Conservation (phyloP, 2,113 vertebrate species). For the Orcinus orca region DNA sequence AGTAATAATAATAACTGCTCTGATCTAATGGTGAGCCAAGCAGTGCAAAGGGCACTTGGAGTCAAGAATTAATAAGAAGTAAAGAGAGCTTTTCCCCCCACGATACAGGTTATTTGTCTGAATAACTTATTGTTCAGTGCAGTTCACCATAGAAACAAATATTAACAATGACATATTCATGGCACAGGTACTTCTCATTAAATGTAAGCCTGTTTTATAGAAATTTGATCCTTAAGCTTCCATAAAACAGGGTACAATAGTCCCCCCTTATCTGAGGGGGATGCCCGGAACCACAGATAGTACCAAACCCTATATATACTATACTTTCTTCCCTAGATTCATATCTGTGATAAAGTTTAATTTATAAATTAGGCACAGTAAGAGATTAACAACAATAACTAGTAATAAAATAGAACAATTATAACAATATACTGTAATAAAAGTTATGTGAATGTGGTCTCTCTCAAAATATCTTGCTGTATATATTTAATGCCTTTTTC, state of each 20-base stretch:
- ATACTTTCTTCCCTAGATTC: neutral
- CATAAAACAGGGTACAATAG: neutral
- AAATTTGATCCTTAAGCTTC: neutral
- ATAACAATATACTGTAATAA: neutral
- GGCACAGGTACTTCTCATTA: neutral
- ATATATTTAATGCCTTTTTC: neutral
- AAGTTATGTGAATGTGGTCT: neutral
- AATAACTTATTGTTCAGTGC: neutral
- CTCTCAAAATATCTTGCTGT: neutral
- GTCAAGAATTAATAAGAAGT: slow-evolving; percentile 46
- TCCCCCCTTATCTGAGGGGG: neutral
- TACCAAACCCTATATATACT: neutral
- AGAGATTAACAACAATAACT: neutral
- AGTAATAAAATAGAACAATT: neutral
- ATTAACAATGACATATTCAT: neutral
- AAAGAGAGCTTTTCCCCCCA: neutral
- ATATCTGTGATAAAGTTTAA: neutral
- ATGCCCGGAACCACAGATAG: too few relatives aligned
- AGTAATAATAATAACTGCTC: slow-evolving; percentile 11
- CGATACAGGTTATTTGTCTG: neutral
- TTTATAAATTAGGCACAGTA: neutral
- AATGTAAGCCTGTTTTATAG: slow-evolving; percentile 17
- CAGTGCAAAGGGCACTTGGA: neutral
- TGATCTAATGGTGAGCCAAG: neutral
- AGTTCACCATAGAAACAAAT: slow-evolving; percentile 21